phyloP scores from a whole-genome alignment of 1,140 invertebrate genomes.

The Drosophila sucinea region DNA sequence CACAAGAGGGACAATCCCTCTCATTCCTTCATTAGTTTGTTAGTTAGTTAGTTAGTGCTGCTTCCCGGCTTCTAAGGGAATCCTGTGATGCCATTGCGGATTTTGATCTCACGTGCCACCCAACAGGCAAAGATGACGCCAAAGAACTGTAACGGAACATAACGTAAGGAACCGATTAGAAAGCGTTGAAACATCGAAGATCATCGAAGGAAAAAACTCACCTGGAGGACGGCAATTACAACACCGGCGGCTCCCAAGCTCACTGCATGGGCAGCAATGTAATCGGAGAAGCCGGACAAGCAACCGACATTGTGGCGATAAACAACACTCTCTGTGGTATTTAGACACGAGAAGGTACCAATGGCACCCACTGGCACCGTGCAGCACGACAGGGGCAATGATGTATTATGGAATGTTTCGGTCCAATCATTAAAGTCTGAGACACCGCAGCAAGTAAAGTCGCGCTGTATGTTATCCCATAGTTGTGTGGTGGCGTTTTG shows the following conservation, averaged over 20 bases:
- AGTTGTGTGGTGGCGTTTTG: slow-evolving; percentile 79
- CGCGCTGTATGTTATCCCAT: slow-evolving; percentile 86
- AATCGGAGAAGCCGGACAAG: slow-evolving; percentile 85
- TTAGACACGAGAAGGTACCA: slow-evolving; percentile 83
- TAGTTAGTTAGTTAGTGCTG: background rate
- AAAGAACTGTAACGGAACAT: slow-evolving; percentile 74
- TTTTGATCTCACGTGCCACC: slow-evolving; percentile 81
- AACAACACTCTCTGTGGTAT: background rate
- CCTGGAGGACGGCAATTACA: slow-evolving; percentile 90
- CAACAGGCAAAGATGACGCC: slow-evolving; percentile 83
- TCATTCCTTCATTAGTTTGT: background rate
- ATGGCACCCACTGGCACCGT: slow-evolving; percentile 81
- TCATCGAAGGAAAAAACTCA: slow-evolving; percentile 62
- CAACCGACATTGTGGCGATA: slow-evolving; percentile 84
- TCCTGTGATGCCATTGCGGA: slow-evolving; percentile 77
- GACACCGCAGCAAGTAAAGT: slow-evolving; percentile 91
- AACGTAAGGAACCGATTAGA: background rate
- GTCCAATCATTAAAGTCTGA: slow-evolving; percentile 86
- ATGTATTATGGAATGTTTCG: slow-evolving; percentile 23
- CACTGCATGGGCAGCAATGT: slow-evolving; percentile 87
- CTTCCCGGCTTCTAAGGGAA: slow-evolving; percentile 41
- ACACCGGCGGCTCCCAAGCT: slow-evolving; percentile 90
- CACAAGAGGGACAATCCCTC: background rate
- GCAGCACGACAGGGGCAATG: slow-evolving; percentile 88
- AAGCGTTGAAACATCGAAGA: background rate